Percentiles rank a stretch among this genome's conserved stretches.
Evolutionary conservation across 2,797 vertebrate species (phyloP).

Genomic region (Psittacula echo): DNA sequence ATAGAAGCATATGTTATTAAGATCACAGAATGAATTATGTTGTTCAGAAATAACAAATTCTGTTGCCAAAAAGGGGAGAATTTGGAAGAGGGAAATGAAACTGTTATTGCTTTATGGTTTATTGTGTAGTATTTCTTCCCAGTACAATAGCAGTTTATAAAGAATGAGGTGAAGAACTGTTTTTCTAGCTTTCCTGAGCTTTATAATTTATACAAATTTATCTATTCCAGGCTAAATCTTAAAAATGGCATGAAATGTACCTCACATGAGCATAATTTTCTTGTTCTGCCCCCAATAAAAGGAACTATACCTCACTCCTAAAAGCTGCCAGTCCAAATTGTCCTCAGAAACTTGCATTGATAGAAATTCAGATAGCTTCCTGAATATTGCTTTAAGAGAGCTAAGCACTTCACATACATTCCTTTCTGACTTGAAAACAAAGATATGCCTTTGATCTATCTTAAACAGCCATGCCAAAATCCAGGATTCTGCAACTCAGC

Average conservation of each 20-base stretch:
- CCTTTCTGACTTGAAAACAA: not conserved
- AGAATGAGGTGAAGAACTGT: not conserved
- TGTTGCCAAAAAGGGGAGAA: slow-evolving; percentile 3
- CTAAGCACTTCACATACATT: not conserved
- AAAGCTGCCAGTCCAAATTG: not conserved
- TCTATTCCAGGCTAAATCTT: not conserved
- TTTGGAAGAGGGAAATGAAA: slow-evolving; percentile 8
- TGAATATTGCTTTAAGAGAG: not conserved
- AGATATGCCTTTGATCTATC: not conserved
- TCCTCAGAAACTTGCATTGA: not conserved
- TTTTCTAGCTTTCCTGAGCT: not conserved
- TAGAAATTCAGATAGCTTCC: not conserved
- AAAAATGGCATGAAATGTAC: not conserved
- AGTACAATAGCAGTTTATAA: not conserved
- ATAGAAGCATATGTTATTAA: slow-evolving; percentile 31
- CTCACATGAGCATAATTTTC: not conserved
- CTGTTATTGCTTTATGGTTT: slow-evolving; percentile 20
- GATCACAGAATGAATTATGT: slow-evolving; percentile 28
- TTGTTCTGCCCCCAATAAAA: not conserved
- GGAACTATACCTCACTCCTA: not conserved
- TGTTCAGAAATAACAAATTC: slow-evolving; percentile 37
- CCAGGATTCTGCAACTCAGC: not conserved
- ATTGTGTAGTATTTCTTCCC: slow-evolving; percentile 8
- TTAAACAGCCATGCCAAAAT: not conserved
- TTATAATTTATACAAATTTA: not conserved